Evolutionary conservation across 1,140 invertebrate genomes (phyloP).

Genomic region (Heliconius hermathena): DNA sequence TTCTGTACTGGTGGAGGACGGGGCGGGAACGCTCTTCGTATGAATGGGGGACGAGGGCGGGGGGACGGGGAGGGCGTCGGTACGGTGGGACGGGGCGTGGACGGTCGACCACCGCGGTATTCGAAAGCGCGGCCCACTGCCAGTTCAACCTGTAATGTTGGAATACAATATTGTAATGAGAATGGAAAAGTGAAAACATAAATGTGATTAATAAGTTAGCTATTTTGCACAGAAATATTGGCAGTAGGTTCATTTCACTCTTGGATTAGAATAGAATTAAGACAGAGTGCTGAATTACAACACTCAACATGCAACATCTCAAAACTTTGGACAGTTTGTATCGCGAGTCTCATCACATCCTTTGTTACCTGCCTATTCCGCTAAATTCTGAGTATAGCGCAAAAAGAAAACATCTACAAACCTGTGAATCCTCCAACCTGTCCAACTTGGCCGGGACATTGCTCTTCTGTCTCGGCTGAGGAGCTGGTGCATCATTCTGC

Average conservation of each 20-base stretch:
- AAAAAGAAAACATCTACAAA: conserved; percentile 22
- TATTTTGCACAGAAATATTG: not conserved
- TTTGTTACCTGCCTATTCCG: too few species aligned
- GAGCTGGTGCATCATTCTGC: conserved; percentile 89
- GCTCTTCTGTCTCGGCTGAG: conserved; percentile 75
- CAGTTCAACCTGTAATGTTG: conserved; percentile 64
- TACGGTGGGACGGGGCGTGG: conserved; percentile 68
- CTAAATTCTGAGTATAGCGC: not conserved
- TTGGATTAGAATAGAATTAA: too few species aligned
- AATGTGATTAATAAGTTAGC: not conserved
- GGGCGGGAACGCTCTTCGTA: conserved; percentile 50
- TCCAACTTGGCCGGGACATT: conserved; percentile 75
- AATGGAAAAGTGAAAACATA: not conserved
- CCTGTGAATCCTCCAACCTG: conserved; percentile 67
- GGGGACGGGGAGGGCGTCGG: conserved; percentile 51
- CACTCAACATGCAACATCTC: too few species aligned
- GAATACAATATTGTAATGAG: not conserved
- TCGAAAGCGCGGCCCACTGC: conserved; percentile 74
- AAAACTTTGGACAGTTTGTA: too few species aligned
- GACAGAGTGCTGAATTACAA: too few species aligned
- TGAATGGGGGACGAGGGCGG: conserved; percentile 51
- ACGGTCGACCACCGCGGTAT: conserved; percentile 59
- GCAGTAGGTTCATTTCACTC: not conserved
- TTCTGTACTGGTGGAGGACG: conserved; percentile 44
- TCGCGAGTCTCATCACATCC: too few species aligned